These are phyloP conservation scores for Bubo scandiacus DNA, from an alignment of 2,113 vertebrate genomes.

Conservation along the genomic window DNA sequence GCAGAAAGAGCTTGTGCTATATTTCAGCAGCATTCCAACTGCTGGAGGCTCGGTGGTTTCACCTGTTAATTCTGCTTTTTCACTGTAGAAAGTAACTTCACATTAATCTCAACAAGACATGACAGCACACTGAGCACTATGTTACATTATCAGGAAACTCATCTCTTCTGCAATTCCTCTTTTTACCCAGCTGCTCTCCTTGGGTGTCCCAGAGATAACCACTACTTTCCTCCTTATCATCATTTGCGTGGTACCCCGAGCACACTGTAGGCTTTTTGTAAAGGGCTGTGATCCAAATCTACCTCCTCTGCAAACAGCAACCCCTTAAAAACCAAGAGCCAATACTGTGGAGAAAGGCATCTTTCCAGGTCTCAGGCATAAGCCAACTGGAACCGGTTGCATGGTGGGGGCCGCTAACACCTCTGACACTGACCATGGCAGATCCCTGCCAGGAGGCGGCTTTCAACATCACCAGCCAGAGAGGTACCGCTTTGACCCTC, in stretches of 20 bases:
- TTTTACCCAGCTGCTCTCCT: neutral
- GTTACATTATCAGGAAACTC: neutral
- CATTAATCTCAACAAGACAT: neutral
- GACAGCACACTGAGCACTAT: neutral
- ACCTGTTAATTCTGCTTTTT: neutral
- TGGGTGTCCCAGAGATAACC: neutral
- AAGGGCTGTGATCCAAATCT: neutral
- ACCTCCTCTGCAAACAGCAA: neutral
- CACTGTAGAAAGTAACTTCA: neutral
- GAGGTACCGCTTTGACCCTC: rapidly evolving
- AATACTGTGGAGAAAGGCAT: neutral
- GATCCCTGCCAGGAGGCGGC: neutral
- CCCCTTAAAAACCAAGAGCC: neutral
- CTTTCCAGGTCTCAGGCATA: neutral
- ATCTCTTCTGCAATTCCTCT: neutral
- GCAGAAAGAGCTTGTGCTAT: neutral
- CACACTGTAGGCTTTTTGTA: neutral
- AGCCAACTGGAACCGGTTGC: neutral
- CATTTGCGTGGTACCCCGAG: rapidly evolving
- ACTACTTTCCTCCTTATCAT: neutral
- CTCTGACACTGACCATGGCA: neutral
- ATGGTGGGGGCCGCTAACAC: rapidly evolving
- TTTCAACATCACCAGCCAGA: neutral
- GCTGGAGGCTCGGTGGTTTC: neutral
- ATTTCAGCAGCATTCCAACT: neutral